Conservation (phyloP, 1,140 invertebrate species). For the Ectropis grisescens region DNA sequence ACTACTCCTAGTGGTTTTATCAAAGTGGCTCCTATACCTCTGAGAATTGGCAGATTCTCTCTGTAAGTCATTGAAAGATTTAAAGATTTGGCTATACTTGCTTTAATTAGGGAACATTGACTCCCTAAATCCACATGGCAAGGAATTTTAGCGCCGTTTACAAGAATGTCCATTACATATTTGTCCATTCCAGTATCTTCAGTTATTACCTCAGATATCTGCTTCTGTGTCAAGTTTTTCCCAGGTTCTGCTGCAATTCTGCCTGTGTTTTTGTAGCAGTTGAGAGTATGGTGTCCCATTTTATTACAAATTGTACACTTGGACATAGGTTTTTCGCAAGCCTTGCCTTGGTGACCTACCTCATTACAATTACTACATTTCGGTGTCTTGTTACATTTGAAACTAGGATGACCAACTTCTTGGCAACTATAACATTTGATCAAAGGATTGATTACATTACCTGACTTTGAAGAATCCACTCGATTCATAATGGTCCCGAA, state of each 20-base stretch:
- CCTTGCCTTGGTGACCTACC: conserved; percentile 7
- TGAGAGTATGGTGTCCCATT: conserved; percentile 6
- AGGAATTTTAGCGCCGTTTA: conserved; percentile 5
- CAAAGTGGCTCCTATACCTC: conserved; percentile 14
- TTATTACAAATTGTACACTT: conserved; percentile 9
- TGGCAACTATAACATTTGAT: conserved; percentile 11
- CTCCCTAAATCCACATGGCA: conserved; percentile 14
- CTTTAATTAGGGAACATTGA: conserved; percentile 13
- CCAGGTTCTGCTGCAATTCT: not conserved
- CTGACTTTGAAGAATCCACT: not conserved
- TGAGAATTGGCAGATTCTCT: conserved; percentile 11
- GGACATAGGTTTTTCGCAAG: conserved; percentile 4
- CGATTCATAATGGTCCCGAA: too few relatives aligned
- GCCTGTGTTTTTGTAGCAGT: conserved; percentile 1
- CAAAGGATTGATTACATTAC: not conserved
- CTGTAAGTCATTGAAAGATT: not conserved
- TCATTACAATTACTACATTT: conserved; percentile 12
- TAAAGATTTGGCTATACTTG: conserved; percentile 3
- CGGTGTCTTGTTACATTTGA: too few relatives aligned
- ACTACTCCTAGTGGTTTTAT: conserved; percentile 12
- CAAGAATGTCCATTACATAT: conserved; percentile 11
- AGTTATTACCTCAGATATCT: not conserved
- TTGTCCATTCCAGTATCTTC: conserved; percentile 4
- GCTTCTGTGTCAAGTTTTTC: conserved; percentile 14
- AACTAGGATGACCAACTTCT: conserved; percentile 8